Evolutionary conservation across 2,113 vertebrate genomes (phyloP).

Genomic region (Oryzias woworae): DNA sequence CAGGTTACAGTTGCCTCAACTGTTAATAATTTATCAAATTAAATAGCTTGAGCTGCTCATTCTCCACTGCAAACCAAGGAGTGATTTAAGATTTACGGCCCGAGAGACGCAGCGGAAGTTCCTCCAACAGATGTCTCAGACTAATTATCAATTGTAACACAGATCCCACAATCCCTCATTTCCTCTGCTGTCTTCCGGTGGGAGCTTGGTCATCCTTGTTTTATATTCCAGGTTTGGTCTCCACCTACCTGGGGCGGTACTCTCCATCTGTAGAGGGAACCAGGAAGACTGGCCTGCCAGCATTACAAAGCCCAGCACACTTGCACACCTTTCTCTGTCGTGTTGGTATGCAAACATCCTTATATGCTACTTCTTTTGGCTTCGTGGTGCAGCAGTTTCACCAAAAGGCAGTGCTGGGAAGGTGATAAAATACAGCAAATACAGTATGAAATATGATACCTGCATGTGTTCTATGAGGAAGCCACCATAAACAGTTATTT

Average conservation of each 20-base stretch:
- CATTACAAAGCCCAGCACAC: slow-evolving; percentile 15
- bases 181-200: slow-evolving; percentile 61
- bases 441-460: slow-evolving; percentile 15
- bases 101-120: slow-evolving; percentile 55
- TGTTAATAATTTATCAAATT: slow-evolving; percentile 61
- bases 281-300: slow-evolving; percentile 41
- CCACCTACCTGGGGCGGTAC: slow-evolving; percentile 62
- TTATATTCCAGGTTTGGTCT: slow-evolving; percentile 60
- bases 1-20: slow-evolving; percentile 39
- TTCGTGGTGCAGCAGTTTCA: slow-evolving; percentile 39
- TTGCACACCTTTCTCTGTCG: slow-evolving; percentile 55
- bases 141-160: slow-evolving; percentile 79
- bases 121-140: slow-evolving; percentile 76
- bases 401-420: slow-evolving; percentile 3
- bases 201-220: slow-evolving; percentile 73
- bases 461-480: slow-evolving; percentile 1
- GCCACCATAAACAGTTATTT: not conserved
- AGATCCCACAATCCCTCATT: slow-evolving; percentile 65
- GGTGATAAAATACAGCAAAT: slow-evolving; percentile 28
- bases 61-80: slow-evolving; percentile 45
- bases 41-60: slow-evolving; percentile 48
- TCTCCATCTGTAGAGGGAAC: slow-evolving; percentile 73
- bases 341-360: slow-evolving; percentile 46
- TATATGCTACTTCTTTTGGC: slow-evolving; percentile 31
- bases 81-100: slow-evolving; percentile 65